Conservation (phyloP, 1,140 invertebrate species). For the Odontomachus brunneus region DNA sequence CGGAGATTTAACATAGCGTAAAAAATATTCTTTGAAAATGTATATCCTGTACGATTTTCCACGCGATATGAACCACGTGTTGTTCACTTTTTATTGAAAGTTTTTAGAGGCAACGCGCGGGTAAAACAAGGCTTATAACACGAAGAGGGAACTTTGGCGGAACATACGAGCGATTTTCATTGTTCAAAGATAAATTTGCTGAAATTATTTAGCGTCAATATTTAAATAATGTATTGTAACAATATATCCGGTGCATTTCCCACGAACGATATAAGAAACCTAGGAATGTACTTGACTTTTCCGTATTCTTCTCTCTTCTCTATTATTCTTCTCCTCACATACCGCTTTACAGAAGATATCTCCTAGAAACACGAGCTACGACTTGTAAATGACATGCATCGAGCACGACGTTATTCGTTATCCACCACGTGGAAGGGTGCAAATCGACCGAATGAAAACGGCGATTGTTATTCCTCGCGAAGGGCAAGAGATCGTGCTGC, state of each 20-base stretch:
- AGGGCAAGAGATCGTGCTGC: background rate
- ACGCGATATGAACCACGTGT: conserved; percentile 2
- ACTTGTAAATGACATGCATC: background rate
- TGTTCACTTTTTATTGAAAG: background rate
- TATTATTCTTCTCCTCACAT: too few relatives aligned
- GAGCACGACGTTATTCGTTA: background rate
- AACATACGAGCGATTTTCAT: background rate
- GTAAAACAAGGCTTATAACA: background rate
- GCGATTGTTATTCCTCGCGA: conserved; percentile 22
- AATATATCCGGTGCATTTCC: too few relatives aligned
- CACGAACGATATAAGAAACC: too few relatives aligned
- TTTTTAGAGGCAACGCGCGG: background rate
- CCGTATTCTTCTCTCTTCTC: too few relatives aligned
- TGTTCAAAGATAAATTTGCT: background rate
- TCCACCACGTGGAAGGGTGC: background rate
- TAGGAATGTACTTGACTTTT: too few relatives aligned
- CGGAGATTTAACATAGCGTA: conserved; percentile 19
- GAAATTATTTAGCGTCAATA: background rate
- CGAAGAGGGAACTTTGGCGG: background rate
- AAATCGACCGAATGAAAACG: background rate
- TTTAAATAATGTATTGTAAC: background rate
- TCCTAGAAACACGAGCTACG: background rate
- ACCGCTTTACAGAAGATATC: background rate
- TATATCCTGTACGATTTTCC: background rate
- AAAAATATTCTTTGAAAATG: conserved; percentile 29